Conservation (phyloP, 2,888 invertebrate species). For the Aspidapion aeneum region DNA sequence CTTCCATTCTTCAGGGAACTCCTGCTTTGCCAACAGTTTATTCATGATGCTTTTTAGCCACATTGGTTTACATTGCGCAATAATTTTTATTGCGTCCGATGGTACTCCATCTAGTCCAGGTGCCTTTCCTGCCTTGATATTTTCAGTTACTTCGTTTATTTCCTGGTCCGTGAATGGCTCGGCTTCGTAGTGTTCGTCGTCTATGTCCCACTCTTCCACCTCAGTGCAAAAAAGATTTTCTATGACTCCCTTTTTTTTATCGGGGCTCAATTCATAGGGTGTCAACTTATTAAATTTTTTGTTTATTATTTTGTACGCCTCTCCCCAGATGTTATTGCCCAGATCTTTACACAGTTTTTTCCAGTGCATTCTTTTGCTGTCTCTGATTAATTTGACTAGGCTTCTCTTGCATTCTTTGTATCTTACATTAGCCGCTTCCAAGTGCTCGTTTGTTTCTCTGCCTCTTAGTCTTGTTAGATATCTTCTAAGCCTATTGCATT, state of each 20-base stretch:
- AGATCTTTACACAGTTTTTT: conserved; percentile 6
- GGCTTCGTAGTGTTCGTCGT: not conserved
- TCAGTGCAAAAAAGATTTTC: conserved; percentile 5
- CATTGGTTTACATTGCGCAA: not conserved
- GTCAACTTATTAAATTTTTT: not conserved
- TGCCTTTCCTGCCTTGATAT: conserved; percentile 11
- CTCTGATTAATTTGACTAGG: conserved; percentile 1
- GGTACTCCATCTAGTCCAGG: conserved; percentile 18
- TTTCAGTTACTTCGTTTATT: conserved; percentile 3
- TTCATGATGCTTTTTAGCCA: conserved; percentile 1
- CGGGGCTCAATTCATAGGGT: not conserved
- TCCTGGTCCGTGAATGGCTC: conserved; percentile 6
- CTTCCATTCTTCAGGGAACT: conserved; percentile 22
- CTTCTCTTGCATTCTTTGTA: not conserved
- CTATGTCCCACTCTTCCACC: conserved; percentile 1
- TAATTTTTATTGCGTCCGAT: conserved; percentile 12
- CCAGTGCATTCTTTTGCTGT: conserved; percentile 10
- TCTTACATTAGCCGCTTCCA: not conserved
- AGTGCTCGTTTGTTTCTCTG: not conserved
- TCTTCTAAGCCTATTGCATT: conserved; percentile 4
- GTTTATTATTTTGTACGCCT: conserved; percentile 13
- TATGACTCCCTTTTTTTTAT: not conserved
- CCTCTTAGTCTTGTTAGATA: not conserved
- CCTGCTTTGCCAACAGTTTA: conserved; percentile 4
- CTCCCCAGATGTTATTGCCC: conserved; percentile 17